Evolutionary conservation across 2,113 vertebrate species (phyloP).

Genomic region (Dryoscopus gambensis): DNA sequence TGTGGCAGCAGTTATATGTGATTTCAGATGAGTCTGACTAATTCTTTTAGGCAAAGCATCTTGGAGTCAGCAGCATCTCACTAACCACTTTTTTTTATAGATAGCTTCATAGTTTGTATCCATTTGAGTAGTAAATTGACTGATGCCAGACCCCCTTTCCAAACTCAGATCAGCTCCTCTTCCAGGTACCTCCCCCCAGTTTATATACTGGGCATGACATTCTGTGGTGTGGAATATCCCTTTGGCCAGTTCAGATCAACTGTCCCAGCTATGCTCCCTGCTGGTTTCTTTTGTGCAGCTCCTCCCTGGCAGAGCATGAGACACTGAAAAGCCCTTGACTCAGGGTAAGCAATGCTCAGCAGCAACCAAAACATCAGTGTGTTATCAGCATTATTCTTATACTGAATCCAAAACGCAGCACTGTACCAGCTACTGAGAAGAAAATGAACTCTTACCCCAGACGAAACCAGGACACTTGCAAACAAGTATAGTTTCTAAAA

Average conservation of each 20-base stretch:
- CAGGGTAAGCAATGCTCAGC: neutral
- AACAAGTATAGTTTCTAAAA: neutral
- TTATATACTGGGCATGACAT: neutral
- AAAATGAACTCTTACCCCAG: neutral
- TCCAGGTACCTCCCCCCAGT: neutral
- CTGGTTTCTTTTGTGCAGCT: neutral
- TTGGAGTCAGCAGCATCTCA: slow-evolving; percentile 21
- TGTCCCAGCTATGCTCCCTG: neutral
- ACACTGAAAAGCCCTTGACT: neutral
- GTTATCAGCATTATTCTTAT: neutral
- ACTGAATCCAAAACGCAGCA: neutral
- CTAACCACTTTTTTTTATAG: neutral
- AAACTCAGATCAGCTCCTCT: neutral
- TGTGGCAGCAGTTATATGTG: neutral
- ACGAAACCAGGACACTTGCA: neutral
- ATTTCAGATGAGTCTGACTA: neutral
- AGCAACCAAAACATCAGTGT: neutral
- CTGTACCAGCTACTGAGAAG: neutral
- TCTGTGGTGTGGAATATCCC: neutral
- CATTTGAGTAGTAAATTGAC: neutral
- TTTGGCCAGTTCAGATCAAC: neutral
- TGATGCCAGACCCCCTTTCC: neutral
- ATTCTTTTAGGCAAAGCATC: slow-evolving; percentile 10
- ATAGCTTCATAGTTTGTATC: neutral
- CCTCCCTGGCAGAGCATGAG: neutral